These are phyloP conservation scores for Microplitis mediator DNA, from an alignment of 1,140 invertebrate genomes.

Conservation along the genomic window DNA sequence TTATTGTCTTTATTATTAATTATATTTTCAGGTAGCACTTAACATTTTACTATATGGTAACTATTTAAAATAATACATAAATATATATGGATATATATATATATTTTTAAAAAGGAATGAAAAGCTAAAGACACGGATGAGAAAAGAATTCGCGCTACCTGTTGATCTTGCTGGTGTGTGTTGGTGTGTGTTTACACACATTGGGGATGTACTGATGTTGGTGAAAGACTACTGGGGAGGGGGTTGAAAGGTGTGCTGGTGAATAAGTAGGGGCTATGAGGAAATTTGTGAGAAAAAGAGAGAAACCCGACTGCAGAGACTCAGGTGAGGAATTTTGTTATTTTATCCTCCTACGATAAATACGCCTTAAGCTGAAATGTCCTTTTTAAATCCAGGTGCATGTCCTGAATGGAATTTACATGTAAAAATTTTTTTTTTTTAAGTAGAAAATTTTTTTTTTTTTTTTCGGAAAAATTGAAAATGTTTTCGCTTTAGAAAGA, in stretches of 20 bases:
- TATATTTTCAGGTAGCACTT: no score
- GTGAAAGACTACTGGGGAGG: neutral
- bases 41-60: no score
- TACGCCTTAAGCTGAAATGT: neutral
- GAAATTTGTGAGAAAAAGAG: no score
- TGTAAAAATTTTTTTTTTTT: neutral
- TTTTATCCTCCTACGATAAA: conserved; percentile 16
- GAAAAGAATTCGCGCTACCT: conserved; percentile 14
- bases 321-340: neutral
- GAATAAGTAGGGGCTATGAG: no score
- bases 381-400: neutral
- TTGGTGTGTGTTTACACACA: neutral
- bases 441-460: no score
- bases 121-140: neutral
- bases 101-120: neutral
- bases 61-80: no score
- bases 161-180: conserved; percentile 18
- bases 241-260: no score
- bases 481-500: no score
- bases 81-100: neutral
- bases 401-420: neutral
- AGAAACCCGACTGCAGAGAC: neutral
- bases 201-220: neutral
- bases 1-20: no score
- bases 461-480: no score